Evolutionary conservation across 53 echinoderm and acorn worm species (phyloP), one percentile per base, ranked within the genome.

Genomic region (Paracentrotus lividus): DNA sequence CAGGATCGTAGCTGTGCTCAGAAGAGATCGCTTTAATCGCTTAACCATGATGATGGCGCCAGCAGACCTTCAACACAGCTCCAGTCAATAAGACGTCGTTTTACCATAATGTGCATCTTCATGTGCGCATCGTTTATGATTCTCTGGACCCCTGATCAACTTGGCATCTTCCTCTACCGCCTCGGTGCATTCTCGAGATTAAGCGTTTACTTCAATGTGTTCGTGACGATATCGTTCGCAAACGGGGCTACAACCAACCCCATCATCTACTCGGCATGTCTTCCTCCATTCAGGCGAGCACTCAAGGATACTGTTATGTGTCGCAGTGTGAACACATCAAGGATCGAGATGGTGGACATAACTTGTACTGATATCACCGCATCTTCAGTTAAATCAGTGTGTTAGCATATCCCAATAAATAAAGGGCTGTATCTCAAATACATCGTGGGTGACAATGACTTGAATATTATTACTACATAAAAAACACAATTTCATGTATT

Each of bases 211-310:
- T 20, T 20, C 14, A 18, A 57, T 18, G 9, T 57, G 9, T 57
- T 57, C 21, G 57, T 57, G 20, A 57, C 16, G 57, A 57, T 57
- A 57, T 18, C 57, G 14, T 78, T 92, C 81, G 24, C 81, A 6
- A 92, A 78, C 40, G 77, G 42, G 7, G 42, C 44, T 20, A 42
- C 58, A 15, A 57, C 54, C 13, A 92, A 92, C 43, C 92, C 92
- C 10, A 31, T 92, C 38, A 57, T 92, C 77, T 92, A 92, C 43
- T 92, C 92, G 38, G n/a, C 81, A 23, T 92, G 92, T 40, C 56
- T 92, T 12, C 92, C 92, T 1, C 16, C 10, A 1, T 92, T 92
- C 29, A 78, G 92, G 12, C 92, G 59, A 26, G 75, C 91, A 1
- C 6, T 92, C 3, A 92, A 78, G 9, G 59, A 60, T 36, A 9